Conservation (phyloP, 2,113 vertebrate genomes). For the Scartelaos histophorus region DNA sequence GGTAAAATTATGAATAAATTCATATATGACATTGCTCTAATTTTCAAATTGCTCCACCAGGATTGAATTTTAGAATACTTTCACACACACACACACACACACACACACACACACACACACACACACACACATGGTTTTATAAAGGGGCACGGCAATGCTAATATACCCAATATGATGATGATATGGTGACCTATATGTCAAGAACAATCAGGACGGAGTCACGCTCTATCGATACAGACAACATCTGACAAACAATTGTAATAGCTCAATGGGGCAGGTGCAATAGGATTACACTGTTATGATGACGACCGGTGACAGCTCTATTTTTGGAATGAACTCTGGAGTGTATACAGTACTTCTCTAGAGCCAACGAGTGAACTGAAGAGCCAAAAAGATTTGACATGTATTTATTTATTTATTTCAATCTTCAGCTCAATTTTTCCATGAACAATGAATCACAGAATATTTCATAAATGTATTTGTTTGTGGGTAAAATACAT, state of each 20-base stretch:
- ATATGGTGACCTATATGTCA: background rate
- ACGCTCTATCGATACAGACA: constrained; percentile 25
- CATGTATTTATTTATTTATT: background rate
- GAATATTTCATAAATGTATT: background rate
- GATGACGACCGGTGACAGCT: constrained; percentile 54
- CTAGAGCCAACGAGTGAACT: background rate
- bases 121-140: too few species aligned
- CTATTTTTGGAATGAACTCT: constrained; percentile 18
- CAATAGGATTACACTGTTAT: constrained; percentile 64
- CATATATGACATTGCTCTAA: background rate
- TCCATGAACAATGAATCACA: background rate
- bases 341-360: background rate
- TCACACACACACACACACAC: too few species aligned
- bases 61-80: too few species aligned
- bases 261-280: constrained; percentile 27
- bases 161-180: background rate
- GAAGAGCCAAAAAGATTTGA: background rate
- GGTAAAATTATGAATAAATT: background rate
- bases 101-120: too few species aligned
- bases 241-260: constrained; percentile 35
- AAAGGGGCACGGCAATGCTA: background rate
- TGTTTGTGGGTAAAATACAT: background rate
- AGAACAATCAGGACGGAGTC: background rate
- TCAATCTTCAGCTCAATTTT: background rate
- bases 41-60: background rate